phyloP scores from a whole-genome alignment of 2,113 vertebrate genomes.

The Spizaetus ornatus region DNA sequence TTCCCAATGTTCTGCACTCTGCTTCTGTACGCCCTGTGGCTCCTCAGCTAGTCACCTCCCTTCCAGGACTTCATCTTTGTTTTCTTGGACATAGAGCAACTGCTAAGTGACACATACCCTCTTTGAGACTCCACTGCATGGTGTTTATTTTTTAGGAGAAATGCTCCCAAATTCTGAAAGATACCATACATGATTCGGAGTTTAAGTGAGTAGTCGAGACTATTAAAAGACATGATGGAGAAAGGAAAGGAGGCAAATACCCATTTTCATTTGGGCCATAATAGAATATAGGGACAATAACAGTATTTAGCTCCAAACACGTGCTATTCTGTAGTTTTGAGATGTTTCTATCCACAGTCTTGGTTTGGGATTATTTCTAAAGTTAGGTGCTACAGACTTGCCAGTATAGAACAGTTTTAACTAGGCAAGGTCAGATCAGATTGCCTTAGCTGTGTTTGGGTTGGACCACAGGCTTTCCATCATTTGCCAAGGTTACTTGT shows the following conservation, averaged over 20 bases:
- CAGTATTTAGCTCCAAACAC: background rate
- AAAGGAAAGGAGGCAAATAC: background rate
- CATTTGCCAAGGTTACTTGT: constrained; percentile 21
- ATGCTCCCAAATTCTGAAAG: background rate
- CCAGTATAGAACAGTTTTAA: background rate
- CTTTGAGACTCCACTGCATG: background rate
- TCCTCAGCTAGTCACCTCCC: background rate
- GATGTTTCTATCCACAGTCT: background rate
- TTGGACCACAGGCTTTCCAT: constrained; percentile 33
- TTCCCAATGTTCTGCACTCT: background rate
- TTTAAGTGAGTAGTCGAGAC: background rate
- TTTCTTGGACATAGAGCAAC: background rate
- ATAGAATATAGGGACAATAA: background rate
- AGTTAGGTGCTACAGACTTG: background rate
- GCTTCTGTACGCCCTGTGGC: background rate
- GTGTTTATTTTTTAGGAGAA: background rate
- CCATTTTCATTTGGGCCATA: background rate
- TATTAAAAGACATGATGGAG: background rate
- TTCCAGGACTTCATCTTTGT: background rate
- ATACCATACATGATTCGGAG: background rate
- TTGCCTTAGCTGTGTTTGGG: constrained; percentile 19
- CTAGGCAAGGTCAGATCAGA: constrained; percentile 12
- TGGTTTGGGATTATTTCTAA: constrained; percentile 5
- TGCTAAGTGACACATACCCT: background rate
- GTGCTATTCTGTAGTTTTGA: background rate